Evolutionary conservation across 2,888 invertebrate genomes (phyloP), one percentile per base, ranked within the genome.

Genomic region (Odontocolon sp.): DNA sequence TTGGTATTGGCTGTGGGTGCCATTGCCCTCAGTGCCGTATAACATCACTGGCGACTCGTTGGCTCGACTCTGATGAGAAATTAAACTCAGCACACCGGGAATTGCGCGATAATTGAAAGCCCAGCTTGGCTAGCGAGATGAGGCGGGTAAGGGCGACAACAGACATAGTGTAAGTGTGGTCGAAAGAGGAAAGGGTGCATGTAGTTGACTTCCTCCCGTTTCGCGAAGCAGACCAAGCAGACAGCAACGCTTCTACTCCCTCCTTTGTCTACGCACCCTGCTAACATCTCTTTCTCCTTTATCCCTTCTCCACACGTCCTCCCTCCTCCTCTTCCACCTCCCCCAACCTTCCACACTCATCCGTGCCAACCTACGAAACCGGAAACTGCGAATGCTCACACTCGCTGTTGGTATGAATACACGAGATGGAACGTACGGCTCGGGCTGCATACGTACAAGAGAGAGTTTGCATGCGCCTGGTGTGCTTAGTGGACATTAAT

Each of bases 71-170:
- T 64, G 67, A 73, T 40, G 54, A 40, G 64, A 57, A 63, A 84
- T 83, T 83, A 64, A 64, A 64, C 64, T 64, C 64, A 64, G 64
- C 64, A 66, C 66, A 73, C 74, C 69, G 82, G 74, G 85, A 87
- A 86, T 84, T 85, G 86, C 84, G 79, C 80, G 84, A 85, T 86
- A 86, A 87, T 87, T 87, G 86, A 87, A 87, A 87, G 83, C 85
- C 80, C 82, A 75, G 80, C 81, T 54, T 81, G 79, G 81, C 79
- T 68, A 61, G 67, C 64, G 70, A 73, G 73, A 78, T 77, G 78
- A 80, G 74, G 42, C 74, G 78, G 78, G 80, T n/a, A 78, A 81
- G 63, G 74, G 71, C 72, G 69, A 79, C 81, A 82, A 81, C 76
- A 79, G 67, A 71, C 77, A 71, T 71, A 56, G 63, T 54, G 54